A percentile compares a stretch with the other conserved stretches of the same genome.
phyloP scores from a whole-genome alignment of 1,140 invertebrate genomes.

The Tetramorium alpestre region DNA sequence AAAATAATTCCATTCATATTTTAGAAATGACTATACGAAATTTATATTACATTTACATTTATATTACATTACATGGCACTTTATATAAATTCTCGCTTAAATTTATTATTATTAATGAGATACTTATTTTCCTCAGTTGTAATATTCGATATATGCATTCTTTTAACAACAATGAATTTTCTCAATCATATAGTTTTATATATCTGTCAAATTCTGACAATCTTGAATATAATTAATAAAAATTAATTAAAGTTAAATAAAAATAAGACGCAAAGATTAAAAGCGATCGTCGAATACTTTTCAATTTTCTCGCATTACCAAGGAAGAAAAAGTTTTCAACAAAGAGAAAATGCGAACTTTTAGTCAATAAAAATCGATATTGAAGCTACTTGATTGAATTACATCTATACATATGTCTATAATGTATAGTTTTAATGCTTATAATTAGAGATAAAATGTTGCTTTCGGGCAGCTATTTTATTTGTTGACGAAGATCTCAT shows the following conservation, averaged over 20 bases:
- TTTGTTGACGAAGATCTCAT: neutral
- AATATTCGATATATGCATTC: neutral
- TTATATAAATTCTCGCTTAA: neutral
- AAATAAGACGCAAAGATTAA: neutral
- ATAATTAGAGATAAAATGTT: neutral
- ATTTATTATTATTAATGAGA: neutral
- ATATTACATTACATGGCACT: neutral
- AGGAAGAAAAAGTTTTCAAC: neutral
- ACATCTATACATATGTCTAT: neutral
- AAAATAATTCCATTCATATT: slow-evolving; percentile 1
- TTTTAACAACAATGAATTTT: neutral
- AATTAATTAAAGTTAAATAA: neutral
- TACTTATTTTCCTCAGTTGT: neutral
- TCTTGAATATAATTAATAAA: neutral
- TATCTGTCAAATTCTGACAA: neutral
- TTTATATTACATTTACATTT: neutral
- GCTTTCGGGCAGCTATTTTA: neutral
- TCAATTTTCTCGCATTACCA: neutral
- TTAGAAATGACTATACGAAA: neutral
- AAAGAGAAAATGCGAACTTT: neutral
- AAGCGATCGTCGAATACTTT: neutral
- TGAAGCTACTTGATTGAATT: neutral
- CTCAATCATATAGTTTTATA: neutral
- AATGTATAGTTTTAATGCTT: neutral
- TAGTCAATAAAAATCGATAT: neutral